Percentiles rank a stretch among this genome's conserved stretches.
Conservation (phyloP, 1,140 invertebrate species). For the Chelonus insularis region DNA sequence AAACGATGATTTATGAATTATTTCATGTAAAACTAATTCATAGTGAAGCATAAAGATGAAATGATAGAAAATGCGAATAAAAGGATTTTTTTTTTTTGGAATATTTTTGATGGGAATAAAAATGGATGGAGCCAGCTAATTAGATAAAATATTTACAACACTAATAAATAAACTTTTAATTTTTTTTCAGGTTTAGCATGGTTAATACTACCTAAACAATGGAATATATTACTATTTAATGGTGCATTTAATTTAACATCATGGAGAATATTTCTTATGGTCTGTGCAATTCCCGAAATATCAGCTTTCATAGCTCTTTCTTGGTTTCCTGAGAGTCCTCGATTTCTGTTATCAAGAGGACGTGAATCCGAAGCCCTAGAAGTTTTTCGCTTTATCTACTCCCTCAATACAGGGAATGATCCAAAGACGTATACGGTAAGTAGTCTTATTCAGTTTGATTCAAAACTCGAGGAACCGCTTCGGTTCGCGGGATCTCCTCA, state of each 20-base stretch:
- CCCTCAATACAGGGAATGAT: constrained; percentile 59
- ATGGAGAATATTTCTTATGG: constrained; percentile 71
- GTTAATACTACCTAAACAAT: constrained; percentile 67
- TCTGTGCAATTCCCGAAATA: constrained; percentile 68
- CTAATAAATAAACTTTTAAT: no score
- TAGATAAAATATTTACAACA: no score
- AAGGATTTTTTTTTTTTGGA: no score
- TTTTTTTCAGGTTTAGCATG: constrained; percentile 65
- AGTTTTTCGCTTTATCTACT: constrained; percentile 63
- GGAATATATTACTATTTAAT: constrained; percentile 42
- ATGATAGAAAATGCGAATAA: no score
- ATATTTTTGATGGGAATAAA: no score
- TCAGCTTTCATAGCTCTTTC: constrained; percentile 62
- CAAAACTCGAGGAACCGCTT: constrained; percentile 27
- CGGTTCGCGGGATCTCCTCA: constrained; percentile 25
- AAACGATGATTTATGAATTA: no score
- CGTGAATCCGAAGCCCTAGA: constrained; percentile 60
- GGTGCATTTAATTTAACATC: constrained; percentile 56
- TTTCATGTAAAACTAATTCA: no score
- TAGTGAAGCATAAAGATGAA: no score
- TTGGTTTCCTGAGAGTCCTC: constrained; percentile 73
- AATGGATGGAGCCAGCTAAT: no score
- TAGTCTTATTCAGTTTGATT: constrained; percentile 2
- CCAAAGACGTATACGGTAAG: constrained; percentile 52
- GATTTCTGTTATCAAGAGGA: constrained; percentile 66